A percentile compares a stretch with the other conserved stretches of the same genome.
Evolutionary conservation across 2,888 invertebrate species (phyloP).

Genomic region (Aphidoletes aphidimyza): DNA sequence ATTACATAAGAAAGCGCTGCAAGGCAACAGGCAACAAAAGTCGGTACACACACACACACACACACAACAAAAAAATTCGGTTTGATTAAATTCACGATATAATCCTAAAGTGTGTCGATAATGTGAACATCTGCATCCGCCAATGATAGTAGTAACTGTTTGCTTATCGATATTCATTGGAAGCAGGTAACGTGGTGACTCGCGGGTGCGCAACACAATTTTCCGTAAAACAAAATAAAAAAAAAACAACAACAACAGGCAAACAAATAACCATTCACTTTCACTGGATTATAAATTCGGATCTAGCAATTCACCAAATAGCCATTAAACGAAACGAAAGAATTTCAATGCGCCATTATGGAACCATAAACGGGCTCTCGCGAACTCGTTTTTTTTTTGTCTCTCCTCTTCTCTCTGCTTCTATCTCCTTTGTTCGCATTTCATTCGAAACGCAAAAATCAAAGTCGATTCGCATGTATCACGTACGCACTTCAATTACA

Average conservation of each 20-base stretch:
- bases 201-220: not conserved
- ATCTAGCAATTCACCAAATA: slow-evolving; percentile 1
- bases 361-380: not conserved
- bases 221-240: not conserved
- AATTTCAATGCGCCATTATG: not conserved
- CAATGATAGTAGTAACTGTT: not conserved
- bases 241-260: not conserved
- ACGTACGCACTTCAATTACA: slow-evolving; percentile 51
- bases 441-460: slow-evolving; percentile 16
- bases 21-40: not conserved
- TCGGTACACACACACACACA: no score
- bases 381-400: no score
- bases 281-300: not conserved
- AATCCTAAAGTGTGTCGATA: not conserved
- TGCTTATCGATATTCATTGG: not conserved
- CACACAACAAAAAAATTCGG: no score
- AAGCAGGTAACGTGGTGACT: no score
- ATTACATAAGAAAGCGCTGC: not conserved
- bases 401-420: no score
- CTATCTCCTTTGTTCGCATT: no score
- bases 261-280: not conserved
- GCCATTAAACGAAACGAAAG: slow-evolving; percentile 34
- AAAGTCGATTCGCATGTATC: slow-evolving; percentile 20
- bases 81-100: slow-evolving; percentile 34
- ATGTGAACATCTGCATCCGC: not conserved